Evolutionary conservation across 2,797 vertebrate species (phyloP).

Genomic region (Danio jaintianensis): DNA sequence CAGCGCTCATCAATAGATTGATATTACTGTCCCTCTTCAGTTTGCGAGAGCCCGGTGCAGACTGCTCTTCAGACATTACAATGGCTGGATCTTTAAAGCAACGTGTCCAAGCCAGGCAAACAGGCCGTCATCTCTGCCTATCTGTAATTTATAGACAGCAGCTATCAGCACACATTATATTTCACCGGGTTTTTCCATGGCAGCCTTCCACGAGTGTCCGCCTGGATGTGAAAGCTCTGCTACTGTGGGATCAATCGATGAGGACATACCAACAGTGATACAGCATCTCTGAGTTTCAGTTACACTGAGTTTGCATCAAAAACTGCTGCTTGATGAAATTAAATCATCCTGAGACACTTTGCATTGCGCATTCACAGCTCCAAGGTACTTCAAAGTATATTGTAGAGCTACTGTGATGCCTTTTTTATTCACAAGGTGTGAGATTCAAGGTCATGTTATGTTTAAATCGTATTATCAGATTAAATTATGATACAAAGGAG

Average conservation of each 20-base stretch:
- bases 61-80: conserved; percentile 9
- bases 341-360: not conserved
- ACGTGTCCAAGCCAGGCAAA: not conserved
- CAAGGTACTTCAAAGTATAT: not conserved
- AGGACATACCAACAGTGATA: conserved; percentile 28
- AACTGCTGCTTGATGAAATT: conserved; percentile 6
- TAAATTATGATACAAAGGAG: not conserved
- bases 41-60: not conserved
- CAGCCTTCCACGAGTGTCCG: not conserved
- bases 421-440: not conserved
- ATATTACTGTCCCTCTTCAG: conserved; percentile 13
- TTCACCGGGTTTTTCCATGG: conserved; percentile 23
- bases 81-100: conserved; percentile 17
- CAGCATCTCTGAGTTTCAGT: conserved; percentile 29
- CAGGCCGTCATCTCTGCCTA: not conserved
- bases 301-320: conserved; percentile 31
- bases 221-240: conserved; percentile 39
- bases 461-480: not conserved
- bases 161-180: not conserved
- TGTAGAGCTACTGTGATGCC: too few species aligned
- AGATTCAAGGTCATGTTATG: not conserved
- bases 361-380: not conserved
- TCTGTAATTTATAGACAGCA: conserved; percentile 18
- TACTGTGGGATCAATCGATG: conserved; percentile 12
- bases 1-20: conserved; percentile 28